Conservation (phyloP, 1,140 invertebrate genomes). For the Drosophila jambulina region DNA sequence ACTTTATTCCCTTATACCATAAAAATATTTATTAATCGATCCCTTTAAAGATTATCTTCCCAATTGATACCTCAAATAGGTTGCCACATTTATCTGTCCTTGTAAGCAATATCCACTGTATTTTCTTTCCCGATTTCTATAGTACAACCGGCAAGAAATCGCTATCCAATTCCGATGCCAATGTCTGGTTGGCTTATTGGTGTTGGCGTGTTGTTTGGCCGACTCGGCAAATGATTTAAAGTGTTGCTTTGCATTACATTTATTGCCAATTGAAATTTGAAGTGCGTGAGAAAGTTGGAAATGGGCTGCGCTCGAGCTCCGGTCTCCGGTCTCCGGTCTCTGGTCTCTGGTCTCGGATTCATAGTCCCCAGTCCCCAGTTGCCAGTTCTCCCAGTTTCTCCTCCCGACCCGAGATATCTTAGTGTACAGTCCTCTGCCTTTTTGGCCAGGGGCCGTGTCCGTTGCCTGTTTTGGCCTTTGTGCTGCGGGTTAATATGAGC, state of each 20-base stretch:
- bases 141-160: conserved; percentile 38
- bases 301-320: conserved; percentile 48
- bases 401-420: conserved; percentile 5
- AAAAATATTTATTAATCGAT: background rate
- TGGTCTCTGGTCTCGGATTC: conserved; percentile 18
- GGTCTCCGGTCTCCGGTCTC: conserved; percentile 3
- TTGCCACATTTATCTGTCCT: no score
- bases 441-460: conserved; percentile 53
- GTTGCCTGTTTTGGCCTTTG: conserved; percentile 70
- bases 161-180: conserved; percentile 46
- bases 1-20: background rate
- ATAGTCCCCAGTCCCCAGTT: conserved; percentile 22
- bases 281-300: conserved; percentile 85
- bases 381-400: conserved; percentile 39
- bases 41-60: background rate
- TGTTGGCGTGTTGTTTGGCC: conserved; percentile 72
- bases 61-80: background rate
- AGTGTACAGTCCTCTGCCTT: conserved; percentile 16
- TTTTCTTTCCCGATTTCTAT: conserved; percentile 25
- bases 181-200: conserved; percentile 68
- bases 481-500: conserved; percentile 84
- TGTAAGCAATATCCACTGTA: conserved; percentile 20
- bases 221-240: conserved; percentile 84
- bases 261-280: conserved; percentile 85
- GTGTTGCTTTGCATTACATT: conserved; percentile 85